These are phyloP conservation scores for Erythrocercus mccallii DNA, from an alignment of 2,113 vertebrate genomes.

Conservation along the genomic window DNA sequence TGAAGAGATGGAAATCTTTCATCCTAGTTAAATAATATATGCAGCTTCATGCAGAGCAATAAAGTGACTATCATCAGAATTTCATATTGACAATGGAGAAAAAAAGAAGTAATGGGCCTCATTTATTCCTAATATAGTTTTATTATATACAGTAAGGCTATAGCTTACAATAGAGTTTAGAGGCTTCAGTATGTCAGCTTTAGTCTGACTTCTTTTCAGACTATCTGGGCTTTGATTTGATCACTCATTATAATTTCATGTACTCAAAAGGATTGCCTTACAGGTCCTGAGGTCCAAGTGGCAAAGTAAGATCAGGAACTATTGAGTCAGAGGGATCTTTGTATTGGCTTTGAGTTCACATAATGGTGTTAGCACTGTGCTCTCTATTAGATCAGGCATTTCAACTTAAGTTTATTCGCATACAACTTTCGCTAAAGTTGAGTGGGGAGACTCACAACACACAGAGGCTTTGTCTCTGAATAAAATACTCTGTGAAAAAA, in stretches of 20 bases:
- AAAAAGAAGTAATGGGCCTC: neutral
- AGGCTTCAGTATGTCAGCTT: neutral
- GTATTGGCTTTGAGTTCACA: neutral
- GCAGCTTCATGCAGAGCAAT: slow-evolving; percentile 12
- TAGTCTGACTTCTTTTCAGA: neutral
- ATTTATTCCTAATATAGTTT: slow-evolving; percentile 19
- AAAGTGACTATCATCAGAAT: slow-evolving; percentile 29
- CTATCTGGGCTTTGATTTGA: neutral
- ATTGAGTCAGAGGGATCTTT: neutral
- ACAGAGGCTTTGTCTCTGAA: neutral
- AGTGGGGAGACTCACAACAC: neutral
- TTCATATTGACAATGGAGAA: slow-evolving; percentile 13
- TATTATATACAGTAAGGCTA: neutral
- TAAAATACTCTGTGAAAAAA: neutral
- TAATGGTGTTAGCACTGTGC: neutral
- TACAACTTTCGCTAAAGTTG: neutral
- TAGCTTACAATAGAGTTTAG: neutral
- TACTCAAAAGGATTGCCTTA: neutral
- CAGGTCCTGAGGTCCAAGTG: neutral
- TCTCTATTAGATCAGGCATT: neutral
- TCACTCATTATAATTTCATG: neutral
- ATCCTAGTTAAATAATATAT: slow-evolving; percentile 33
- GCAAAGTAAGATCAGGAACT: neutral
- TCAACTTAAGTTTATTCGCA: neutral
- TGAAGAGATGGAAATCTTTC: slow-evolving; percentile 32